Percentiles rank a stretch among this genome's conserved stretches.
phyloP scores from a whole-genome alignment of 2,888 invertebrate genomes.

The Copidosoma aretas region DNA sequence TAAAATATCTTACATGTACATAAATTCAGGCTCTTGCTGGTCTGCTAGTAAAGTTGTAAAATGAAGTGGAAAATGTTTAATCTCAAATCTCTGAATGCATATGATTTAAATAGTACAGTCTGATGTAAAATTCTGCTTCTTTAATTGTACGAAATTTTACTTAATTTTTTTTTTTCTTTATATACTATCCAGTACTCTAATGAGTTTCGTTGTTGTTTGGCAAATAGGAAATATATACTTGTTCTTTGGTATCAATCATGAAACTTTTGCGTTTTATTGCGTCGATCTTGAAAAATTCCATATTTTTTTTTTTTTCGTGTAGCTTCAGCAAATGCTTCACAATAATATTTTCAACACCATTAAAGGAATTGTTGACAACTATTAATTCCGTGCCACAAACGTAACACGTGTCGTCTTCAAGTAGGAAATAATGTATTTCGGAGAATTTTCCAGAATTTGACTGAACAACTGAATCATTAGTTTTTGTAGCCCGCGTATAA shows the following conservation, averaged over 20 bases:
- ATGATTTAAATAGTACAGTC: too few relatives aligned
- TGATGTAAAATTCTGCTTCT: too few relatives aligned
- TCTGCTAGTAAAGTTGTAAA: too few relatives aligned
- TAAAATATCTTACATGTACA: too few relatives aligned
- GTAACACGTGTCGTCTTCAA: constrained; percentile 6
- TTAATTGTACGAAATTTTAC: too few relatives aligned
- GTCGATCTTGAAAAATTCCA: constrained; percentile 6
- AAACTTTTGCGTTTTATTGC: constrained; percentile 3
- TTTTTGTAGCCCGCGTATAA: constrained; percentile 8
- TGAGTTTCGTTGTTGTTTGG: constrained; percentile 12
- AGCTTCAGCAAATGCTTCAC: constrained; percentile 1
- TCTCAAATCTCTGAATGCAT: too few relatives aligned
- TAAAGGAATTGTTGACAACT: constrained; percentile 9
- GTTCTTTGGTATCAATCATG: constrained; percentile 6
- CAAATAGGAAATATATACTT: constrained; percentile 6
- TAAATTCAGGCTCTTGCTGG: too few relatives aligned
- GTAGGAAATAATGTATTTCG: constrained; percentile 15
- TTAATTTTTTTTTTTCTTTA: too few relatives aligned
- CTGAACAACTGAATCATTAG: constrained; percentile 8
- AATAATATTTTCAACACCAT: not conserved
- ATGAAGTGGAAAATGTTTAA: too few relatives aligned
- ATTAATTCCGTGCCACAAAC: constrained; percentile 8
- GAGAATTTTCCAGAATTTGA: constrained; percentile 2
- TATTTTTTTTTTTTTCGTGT: not conserved
- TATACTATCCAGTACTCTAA: not conserved